Evolutionary conservation across 2,888 invertebrate genomes (phyloP).

Genomic region (Catocala fraxini): DNA sequence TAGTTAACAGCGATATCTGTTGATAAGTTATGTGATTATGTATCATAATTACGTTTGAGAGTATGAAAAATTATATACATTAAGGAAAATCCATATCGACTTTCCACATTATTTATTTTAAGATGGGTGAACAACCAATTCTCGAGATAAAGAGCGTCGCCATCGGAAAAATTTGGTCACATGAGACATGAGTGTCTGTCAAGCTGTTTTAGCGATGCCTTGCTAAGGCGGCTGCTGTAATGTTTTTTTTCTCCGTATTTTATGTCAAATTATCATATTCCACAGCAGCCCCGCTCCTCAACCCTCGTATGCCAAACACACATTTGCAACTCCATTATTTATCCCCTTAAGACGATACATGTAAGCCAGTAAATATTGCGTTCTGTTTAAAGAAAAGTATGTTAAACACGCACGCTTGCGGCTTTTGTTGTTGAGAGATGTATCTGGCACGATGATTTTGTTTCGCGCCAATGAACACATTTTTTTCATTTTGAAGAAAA

Average conservation of each 20-base stretch:
- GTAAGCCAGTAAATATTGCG: conserved; percentile 73
- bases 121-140: no score
- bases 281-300: conserved; percentile 56
- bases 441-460: conserved; percentile 79
- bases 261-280: conserved; percentile 67
- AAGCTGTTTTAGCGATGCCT: background rate
- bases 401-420: conserved; percentile 74
- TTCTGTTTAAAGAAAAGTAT: conserved; percentile 78
- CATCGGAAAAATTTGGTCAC: background rate
- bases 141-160: background rate
- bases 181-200: background rate
- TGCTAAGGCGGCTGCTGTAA: conserved; percentile 16
- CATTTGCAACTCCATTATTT: conserved; percentile 75
- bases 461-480: conserved; percentile 81
- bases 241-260: conserved; percentile 52
- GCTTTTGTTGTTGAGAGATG: conserved; percentile 80
- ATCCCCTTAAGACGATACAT: conserved; percentile 75
- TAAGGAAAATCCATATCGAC: background rate
- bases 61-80: no score
- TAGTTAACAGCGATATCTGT: no score
- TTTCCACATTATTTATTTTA: background rate
- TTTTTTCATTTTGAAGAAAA: conserved; percentile 75
- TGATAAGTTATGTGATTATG: no score
- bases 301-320: conserved; percentile 66
- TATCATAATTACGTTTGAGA: no score